phyloP scores from a whole-genome alignment of 92 coral and sea anemone genomes.

The Blastomussa wellsi region DNA sequence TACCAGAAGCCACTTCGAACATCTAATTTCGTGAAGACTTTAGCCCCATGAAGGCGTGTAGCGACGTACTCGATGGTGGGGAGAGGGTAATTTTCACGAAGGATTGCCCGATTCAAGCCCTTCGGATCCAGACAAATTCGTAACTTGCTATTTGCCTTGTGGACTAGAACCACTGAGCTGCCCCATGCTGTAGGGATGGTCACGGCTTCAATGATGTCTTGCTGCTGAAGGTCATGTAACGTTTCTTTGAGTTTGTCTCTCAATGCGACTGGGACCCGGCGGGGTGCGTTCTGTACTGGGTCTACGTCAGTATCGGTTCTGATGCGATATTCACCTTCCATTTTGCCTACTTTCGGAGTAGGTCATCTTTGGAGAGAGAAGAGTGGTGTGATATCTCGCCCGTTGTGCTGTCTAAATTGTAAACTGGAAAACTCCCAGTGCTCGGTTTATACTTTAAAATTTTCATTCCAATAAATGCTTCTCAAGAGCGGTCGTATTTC shows the following conservation, averaged over 20 bases:
- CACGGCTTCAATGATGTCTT: constrained; percentile 32
- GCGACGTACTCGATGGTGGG: neutral
- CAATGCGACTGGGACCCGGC: constrained; percentile 16
- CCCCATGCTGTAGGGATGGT: constrained; percentile 47
- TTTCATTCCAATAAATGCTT: too few relatives aligned
- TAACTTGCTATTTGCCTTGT: constrained; percentile 42
- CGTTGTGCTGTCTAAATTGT: too few relatives aligned
- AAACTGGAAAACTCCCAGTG: too few relatives aligned
- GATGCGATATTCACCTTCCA: too few relatives aligned
- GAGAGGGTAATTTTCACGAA: neutral
- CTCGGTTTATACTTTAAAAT: too few relatives aligned
- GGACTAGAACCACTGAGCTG: constrained; percentile 46
- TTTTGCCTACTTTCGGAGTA: too few relatives aligned
- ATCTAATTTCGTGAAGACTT: neutral
- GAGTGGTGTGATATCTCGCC: too few relatives aligned
- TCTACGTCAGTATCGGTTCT: too few relatives aligned
- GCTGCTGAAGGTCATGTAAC: constrained; percentile 36
- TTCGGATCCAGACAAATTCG: constrained; percentile 61
- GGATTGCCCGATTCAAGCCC: neutral
- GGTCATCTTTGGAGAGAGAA: too few relatives aligned
- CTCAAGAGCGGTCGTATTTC: too few relatives aligned
- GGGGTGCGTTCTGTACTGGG: too few relatives aligned
- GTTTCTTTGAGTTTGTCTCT: constrained; percentile 28
- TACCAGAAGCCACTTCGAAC: neutral
- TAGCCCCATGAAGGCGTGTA: neutral